phyloP scores from a whole-genome alignment of 1,140 invertebrate species.

The Thalassaphorura encarpata region DNA sequence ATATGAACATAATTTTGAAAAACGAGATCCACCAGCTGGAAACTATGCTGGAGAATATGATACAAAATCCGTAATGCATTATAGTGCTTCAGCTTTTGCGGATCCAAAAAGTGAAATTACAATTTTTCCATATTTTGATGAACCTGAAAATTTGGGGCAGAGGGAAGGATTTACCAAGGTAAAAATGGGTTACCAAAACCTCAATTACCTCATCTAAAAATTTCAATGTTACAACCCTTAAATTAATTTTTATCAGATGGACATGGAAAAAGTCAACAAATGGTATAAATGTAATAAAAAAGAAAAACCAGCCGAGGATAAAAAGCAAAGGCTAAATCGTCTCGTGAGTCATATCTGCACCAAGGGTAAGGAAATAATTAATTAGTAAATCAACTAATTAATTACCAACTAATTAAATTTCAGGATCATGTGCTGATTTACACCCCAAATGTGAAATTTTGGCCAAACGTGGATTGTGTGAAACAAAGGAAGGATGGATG shows the following conservation, averaged over 20 bases:
- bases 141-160: conserved; percentile 4
- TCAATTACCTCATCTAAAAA: not conserved
- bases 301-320: not conserved
- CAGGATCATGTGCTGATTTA: not conserved
- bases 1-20: conserved; percentile 12
- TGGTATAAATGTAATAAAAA: conserved; percentile 10
- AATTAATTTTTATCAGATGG: conserved; percentile 2
- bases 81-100: conserved; percentile 1
- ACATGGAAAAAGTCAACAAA: conserved; percentile 8
- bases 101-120: conserved; percentile 9
- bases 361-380: not conserved
- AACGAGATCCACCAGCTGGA: conserved; percentile 8
- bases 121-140: conserved; percentile 10
- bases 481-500: conserved; percentile 7
- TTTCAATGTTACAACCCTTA: not conserved
- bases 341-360: not conserved
- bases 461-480: not conserved
- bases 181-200: not conserved
- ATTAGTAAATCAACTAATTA: too few species aligned
- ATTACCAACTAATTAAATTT: not conserved
- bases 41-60: conserved; percentile 10
- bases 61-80: not conserved
- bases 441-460: not conserved
- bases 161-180: conserved; percentile 1
- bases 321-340: not conserved